phyloP scores from a whole-genome alignment of 2,888 invertebrate genomes.

The Cryptophagus acutangulus region DNA sequence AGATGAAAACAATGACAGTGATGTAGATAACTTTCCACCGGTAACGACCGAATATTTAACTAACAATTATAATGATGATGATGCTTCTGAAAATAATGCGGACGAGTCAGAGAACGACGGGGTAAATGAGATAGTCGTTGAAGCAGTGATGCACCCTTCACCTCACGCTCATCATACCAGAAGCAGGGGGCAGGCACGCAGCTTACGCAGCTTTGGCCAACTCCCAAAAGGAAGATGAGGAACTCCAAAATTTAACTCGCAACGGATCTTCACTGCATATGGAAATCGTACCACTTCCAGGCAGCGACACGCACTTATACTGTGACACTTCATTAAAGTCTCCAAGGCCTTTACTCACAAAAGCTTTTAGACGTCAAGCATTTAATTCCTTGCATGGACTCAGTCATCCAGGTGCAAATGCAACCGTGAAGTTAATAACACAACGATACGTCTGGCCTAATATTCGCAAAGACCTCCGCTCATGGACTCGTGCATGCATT shows the following conservation, averaged over 20 bases:
- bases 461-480: slow-evolving; percentile 18
- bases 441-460: slow-evolving; percentile 28
- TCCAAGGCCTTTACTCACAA: not conserved
- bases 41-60: too few species aligned
- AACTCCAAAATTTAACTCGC: not conserved
- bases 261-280: not conserved
- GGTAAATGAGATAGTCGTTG: too few species aligned
- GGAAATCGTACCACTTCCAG: not conserved
- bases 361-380: not conserved
- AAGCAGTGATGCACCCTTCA: too few species aligned
- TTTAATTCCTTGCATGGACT: slow-evolving; percentile 22
- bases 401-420: slow-evolving; percentile 31
- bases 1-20: too few species aligned
- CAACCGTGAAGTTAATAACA: slow-evolving; percentile 30
- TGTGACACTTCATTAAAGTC: not conserved
- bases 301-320: not conserved
- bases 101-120: too few species aligned
- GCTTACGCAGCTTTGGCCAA: too few species aligned
- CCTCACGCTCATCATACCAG: too few species aligned
- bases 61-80: too few species aligned
- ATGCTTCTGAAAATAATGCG: too few species aligned
- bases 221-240: not conserved
- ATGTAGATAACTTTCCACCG: too few species aligned
- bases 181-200: too few species aligned
- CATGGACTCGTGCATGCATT: slow-evolving; percentile 29